Percentiles rank a stretch among this genome's conserved stretches.
These are phyloP conservation scores for Helleia helle DNA, from an alignment of 2,888 invertebrate species.

Conservation along the genomic window DNA sequence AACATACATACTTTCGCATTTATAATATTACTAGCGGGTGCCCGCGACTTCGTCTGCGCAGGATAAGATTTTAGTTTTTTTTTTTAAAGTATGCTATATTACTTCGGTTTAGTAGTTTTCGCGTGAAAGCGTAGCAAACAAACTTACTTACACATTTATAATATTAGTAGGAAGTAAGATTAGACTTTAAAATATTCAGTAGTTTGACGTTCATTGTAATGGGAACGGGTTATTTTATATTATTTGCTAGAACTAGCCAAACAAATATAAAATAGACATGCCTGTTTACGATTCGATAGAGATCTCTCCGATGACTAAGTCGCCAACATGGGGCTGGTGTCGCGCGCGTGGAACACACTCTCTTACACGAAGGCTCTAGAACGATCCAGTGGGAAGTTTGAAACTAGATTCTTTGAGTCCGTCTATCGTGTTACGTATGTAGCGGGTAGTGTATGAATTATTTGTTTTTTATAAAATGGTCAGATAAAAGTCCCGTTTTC, in stretches of 20 bases:
- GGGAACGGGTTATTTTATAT: neutral
- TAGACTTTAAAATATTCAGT: neutral
- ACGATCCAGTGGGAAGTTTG: slow-evolving; percentile 39
- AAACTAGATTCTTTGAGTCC: slow-evolving; percentile 49
- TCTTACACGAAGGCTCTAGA: slow-evolving; percentile 44
- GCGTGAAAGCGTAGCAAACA: no score
- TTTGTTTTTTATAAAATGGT: no score
- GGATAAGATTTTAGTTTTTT: no score
- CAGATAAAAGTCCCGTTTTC: no score
- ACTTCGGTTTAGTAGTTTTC: no score
- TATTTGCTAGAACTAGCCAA: neutral
- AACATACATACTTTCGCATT: no score
- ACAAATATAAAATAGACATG: neutral
- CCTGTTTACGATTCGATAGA: neutral
- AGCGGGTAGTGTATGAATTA: no score
- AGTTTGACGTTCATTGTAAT: slow-evolving; percentile 4
- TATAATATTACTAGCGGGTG: no score
- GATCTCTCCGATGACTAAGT: neutral
- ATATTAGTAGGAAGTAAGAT: no score
- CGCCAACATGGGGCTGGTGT: neutral
- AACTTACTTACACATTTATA: no score
- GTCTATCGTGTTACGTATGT: slow-evolving; percentile 46
- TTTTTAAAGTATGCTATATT: no score
- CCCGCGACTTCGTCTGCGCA: no score
- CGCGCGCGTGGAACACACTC: slow-evolving; percentile 32